phyloP scores from a whole-genome alignment of 2,797 vertebrate genomes.

The Pantherophis alleghaniensis region DNA sequence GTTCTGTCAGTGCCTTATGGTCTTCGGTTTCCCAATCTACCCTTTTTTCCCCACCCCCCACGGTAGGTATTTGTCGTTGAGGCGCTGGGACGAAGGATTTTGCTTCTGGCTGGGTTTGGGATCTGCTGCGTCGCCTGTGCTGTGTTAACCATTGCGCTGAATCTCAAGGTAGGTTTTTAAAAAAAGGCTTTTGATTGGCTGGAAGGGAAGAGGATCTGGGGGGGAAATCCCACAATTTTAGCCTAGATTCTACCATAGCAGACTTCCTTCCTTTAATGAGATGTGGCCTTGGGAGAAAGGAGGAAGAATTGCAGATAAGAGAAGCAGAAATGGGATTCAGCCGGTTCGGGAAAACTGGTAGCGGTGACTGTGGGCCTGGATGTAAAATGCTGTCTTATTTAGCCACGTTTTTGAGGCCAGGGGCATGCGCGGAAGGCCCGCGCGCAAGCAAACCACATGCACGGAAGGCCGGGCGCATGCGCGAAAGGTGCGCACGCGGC shows the following conservation, averaged over 20 bases:
- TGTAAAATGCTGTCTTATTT: too few relatives aligned
- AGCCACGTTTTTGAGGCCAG: too few relatives aligned
- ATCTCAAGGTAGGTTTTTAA: conserved; percentile 78
- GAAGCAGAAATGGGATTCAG: too few relatives aligned
- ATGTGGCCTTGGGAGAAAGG: not conserved
- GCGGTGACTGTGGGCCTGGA: too few relatives aligned
- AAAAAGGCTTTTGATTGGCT: not conserved
- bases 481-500: too few relatives aligned
- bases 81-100: conserved; percentile 78
- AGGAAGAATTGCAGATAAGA: not conserved
- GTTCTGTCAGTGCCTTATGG: not conserved
- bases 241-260: not conserved
- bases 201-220: not conserved
- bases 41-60: not conserved
- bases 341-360: too few relatives aligned
- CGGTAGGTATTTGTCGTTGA: conserved; percentile 90
- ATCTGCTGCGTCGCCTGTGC: conserved; percentile 81
- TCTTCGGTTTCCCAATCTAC: not conserved
- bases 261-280: not conserved
- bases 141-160: conserved; percentile 81
- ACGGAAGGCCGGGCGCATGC: too few relatives aligned
- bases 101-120: conserved; percentile 86
- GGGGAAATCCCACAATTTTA: not conserved
- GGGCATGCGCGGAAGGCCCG: too few relatives aligned
- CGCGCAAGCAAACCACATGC: too few relatives aligned